Conservation (phyloP, 2,888 invertebrate species). For the Griposia aprilina region DNA sequence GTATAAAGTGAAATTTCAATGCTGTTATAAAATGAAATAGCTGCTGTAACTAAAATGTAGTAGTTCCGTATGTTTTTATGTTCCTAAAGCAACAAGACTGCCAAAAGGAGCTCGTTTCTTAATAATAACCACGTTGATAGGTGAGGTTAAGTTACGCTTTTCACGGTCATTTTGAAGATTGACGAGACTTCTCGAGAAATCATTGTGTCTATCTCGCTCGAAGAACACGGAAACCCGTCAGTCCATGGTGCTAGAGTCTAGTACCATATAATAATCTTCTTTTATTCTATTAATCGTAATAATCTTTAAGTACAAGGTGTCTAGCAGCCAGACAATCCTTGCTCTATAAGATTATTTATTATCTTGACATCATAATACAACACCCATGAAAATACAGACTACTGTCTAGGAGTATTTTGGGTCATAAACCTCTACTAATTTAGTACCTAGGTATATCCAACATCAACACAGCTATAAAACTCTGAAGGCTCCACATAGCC, state of each 20-base stretch:
- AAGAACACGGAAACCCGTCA: too few species aligned
- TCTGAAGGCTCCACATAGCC: conserved; percentile 46
- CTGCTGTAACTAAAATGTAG: not conserved
- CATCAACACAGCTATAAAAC: conserved; percentile 19
- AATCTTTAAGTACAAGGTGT: not conserved
- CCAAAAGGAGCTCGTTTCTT: not conserved
- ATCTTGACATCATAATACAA: not conserved
- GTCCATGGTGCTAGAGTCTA: not conserved
- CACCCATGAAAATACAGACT: not conserved
- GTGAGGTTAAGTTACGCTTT: not conserved
- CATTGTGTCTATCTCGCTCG: too few species aligned
- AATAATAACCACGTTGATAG: not conserved
- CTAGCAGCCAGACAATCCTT: too few species aligned
- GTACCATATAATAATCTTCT: not conserved
- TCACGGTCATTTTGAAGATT: not conserved
- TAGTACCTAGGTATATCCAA: not conserved
- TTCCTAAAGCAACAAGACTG: not conserved
- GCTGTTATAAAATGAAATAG: not conserved
- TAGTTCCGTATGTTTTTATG: not conserved
- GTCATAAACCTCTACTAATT: not conserved
- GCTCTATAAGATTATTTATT: not conserved
- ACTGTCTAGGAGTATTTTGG: too few species aligned
- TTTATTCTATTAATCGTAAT: not conserved
- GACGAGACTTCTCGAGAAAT: not conserved
- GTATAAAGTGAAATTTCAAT: not conserved